Base-by-base conservation (phyloP, 2,113 vertebrate species). In the Macrotus californicus region DNA sequence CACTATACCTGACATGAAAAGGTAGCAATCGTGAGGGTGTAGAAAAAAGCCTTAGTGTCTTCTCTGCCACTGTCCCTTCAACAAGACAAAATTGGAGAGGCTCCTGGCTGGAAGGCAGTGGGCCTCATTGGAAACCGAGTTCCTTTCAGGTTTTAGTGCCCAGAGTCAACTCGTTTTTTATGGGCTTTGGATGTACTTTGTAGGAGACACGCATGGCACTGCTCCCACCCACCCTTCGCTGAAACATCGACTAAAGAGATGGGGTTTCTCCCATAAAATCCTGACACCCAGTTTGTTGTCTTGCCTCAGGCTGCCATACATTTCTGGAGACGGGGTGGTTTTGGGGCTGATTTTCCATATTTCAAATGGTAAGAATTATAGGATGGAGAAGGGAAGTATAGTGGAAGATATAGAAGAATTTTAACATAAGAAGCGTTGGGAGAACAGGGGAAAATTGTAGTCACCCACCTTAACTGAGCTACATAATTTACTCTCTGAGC, bases 401-500 rank as follows among this genome's bases (percentile, higher is more conserved):
- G 36, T 41, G 18, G 34, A 93, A 19, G 9, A 1, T 52, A 72
- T 18, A 59, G 22, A 77, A 93, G 13, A 93, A 77, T 86, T n/a
- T 89, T 50, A 14, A 46, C 67, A 59, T 76, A 94, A 70, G 39
- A 87, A 80, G 14, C 12, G 0, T 18, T 87, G 22, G 22, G 12
- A 52, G 9, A 80, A 39, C 2, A 54, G 46, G 15, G 26, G 1
- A 31, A 96, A 81, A 88, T 81, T 90, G 34, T 41, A 73, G 22
- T 80, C 26, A 80, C 26, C 22, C 4, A 87, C 4, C 69, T 91
- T 75, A 79, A 87, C 10, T 64, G 5, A 64, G 39, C 67, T 70
- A 54, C 14, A 81, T 6, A n/a, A 83, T 73, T 89, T 91, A 82
- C 22, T 89, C 26, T 41, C 66, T 79, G 41, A 73, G 22, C 41